A percentile compares a stretch with the other conserved stretches of the same genome.
Conservation (phyloP, 2,113 vertebrate species). For the Mystacornis crossleyi region DNA sequence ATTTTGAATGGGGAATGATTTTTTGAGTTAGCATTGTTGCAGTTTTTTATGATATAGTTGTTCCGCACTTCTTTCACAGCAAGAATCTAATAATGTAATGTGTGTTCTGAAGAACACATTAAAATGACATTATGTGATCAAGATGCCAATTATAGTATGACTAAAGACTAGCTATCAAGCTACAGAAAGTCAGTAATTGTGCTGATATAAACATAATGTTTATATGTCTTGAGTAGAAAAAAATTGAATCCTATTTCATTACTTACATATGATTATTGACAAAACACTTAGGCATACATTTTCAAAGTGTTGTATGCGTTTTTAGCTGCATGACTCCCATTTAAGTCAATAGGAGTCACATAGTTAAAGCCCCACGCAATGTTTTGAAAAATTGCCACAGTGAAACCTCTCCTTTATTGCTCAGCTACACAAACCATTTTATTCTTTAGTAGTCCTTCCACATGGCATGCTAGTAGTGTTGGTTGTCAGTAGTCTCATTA, state of each 20-base stretch:
- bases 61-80: slow-evolving; percentile 60
- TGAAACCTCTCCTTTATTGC: slow-evolving; percentile 22
- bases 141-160: slow-evolving; percentile 60
- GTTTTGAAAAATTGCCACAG: slow-evolving; percentile 62
- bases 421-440: slow-evolving; percentile 26
- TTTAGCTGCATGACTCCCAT: slow-evolving; percentile 65
- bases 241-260: slow-evolving; percentile 62
- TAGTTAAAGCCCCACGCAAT: slow-evolving; percentile 52
- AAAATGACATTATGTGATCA: slow-evolving; percentile 63
- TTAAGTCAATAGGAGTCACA: slow-evolving; percentile 61
- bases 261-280: slow-evolving; percentile 59
- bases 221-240: slow-evolving; percentile 61
- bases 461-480: neutral
- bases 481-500: neutral
- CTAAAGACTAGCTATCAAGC: slow-evolving; percentile 57
- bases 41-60: slow-evolving; percentile 50
- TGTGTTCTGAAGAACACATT: slow-evolving; percentile 41
- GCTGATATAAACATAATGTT: slow-evolving; percentile 70
- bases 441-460: slow-evolving; percentile 29
- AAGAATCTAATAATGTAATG: slow-evolving; percentile 66
- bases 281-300: slow-evolving; percentile 66
- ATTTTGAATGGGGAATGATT: slow-evolving; percentile 37
- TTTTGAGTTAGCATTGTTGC: slow-evolving; percentile 42
- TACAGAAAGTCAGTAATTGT: slow-evolving; percentile 60
- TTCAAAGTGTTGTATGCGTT: slow-evolving; percentile 42